phyloP scores from a whole-genome alignment of 2,113 vertebrate species.

The Vanacampus margaritifer region DNA sequence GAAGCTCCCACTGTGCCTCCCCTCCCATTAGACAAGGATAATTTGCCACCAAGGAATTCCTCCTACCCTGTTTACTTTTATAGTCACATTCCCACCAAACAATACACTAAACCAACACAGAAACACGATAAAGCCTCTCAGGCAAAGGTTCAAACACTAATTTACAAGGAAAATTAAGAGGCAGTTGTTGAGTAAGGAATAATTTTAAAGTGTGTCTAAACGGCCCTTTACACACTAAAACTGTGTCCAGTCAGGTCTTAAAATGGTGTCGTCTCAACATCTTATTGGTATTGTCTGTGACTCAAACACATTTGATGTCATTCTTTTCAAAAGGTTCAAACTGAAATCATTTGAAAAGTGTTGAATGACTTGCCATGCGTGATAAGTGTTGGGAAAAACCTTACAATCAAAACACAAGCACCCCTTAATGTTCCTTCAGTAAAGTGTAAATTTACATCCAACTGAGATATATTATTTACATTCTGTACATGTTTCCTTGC shows the following conservation, averaged over 20 bases:
- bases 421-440: neutral
- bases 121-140: conserved; percentile 19
- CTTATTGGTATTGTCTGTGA: too few species aligned
- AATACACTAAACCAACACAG: conserved; percentile 23
- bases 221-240: neutral
- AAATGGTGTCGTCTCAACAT: too few species aligned
- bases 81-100: conserved; percentile 49
- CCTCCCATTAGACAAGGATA: conserved; percentile 62
- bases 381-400: neutral
- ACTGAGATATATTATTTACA: neutral
- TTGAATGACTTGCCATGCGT: too few species aligned
- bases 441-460: neutral
- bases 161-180: conserved; percentile 52
- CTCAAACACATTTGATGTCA: neutral
- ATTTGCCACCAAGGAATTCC: conserved; percentile 62
- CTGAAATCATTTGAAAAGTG: neutral
- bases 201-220: conserved; percentile 13
- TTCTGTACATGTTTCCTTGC: neutral
- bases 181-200: conserved; percentile 7
- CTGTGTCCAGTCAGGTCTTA: too few species aligned
- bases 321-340: conserved; percentile 22
- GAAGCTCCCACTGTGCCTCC: conserved; percentile 40
- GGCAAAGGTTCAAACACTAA: conserved; percentile 44
- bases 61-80: conserved; percentile 54
- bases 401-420: neutral